Evolutionary conservation across 2,113 vertebrate genomes (phyloP), one percentile per base, ranked within the genome.

Genomic region (Bos indicus): DNA sequence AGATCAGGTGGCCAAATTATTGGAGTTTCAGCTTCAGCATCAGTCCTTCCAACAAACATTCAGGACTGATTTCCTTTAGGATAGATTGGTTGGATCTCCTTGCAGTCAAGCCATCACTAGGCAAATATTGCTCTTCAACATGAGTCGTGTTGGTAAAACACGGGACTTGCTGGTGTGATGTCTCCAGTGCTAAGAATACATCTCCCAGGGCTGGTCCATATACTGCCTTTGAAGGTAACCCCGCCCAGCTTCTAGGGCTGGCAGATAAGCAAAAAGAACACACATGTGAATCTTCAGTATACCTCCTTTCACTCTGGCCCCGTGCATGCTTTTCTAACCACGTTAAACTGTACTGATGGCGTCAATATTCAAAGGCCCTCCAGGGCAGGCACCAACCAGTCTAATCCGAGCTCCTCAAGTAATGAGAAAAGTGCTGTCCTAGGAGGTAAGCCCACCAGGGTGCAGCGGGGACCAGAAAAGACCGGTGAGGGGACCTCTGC

Each of bases 81-180:
- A 12, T 71, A n/a, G 67, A 71, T 23, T 71, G 21, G 67, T 36
- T 71, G 67, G 10, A 71, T 71, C 67, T 71, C 19, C 67, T 71
- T 71, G n/a, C 67, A 40, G 17, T 92, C 78, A 36, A 56, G 25
- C 51, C 60, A 36, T 60, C 81, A 88, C 54, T 97, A 23, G 16
- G 54, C 8, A 96, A 97, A 82, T 83, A 95, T 30, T 96, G 83
- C 94, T 43, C 82, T 96, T 96, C 52, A 91, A 36, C 87, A 54
- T 91, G 90, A 28, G 78, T 89, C 59, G 51, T 91, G 59, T 85
- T 83, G 67, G 23, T 67, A 52, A 96, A 96, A 89, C 83, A 96
- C 60, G 6, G 26, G 88, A 67, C 26, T 60, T 51, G 56, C 21
- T n/a, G 7, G 43, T 81, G 30, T 48, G 43, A 97, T 43, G 40